These are phyloP conservation scores for Dendrocincla tyrannina DNA, from an alignment of 2,797 vertebrate species.

Conservation along the genomic window DNA sequence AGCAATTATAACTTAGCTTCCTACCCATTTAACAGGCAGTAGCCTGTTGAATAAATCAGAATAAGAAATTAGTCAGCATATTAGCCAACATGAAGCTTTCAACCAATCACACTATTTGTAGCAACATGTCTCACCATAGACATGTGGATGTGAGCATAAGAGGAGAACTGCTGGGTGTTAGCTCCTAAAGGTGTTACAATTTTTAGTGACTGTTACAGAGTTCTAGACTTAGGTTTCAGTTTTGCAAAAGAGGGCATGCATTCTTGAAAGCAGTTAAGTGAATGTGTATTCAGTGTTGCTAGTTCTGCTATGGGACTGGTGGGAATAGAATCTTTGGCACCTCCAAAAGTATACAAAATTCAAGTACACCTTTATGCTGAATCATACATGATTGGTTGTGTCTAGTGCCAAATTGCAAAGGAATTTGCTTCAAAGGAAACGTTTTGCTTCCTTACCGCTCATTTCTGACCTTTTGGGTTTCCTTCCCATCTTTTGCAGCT, in stretches of 20 bases:
- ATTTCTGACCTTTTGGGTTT: not conserved
- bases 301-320: not conserved
- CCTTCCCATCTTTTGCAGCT: not conserved
- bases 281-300: not conserved
- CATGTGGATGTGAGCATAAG: not conserved
- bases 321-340: not conserved
- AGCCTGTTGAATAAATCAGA: not conserved
- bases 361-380: not conserved
- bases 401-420: not conserved
- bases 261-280: not conserved
- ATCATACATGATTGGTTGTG: not conserved
- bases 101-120: not conserved
- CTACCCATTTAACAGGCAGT: not conserved
- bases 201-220: not conserved
- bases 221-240: not conserved
- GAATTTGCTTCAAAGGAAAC: not conserved
- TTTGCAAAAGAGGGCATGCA: not conserved
- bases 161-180: not conserved
- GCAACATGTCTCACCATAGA: not conserved
- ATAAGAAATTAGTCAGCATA: not conserved
- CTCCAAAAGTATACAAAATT: not conserved
- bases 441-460: not conserved
- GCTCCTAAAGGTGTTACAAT: not conserved
- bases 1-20: not conserved
- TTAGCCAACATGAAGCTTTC: not conserved